Base-by-base conservation (phyloP, 2,888 invertebrate species). In the Agrotis puta region DNA sequence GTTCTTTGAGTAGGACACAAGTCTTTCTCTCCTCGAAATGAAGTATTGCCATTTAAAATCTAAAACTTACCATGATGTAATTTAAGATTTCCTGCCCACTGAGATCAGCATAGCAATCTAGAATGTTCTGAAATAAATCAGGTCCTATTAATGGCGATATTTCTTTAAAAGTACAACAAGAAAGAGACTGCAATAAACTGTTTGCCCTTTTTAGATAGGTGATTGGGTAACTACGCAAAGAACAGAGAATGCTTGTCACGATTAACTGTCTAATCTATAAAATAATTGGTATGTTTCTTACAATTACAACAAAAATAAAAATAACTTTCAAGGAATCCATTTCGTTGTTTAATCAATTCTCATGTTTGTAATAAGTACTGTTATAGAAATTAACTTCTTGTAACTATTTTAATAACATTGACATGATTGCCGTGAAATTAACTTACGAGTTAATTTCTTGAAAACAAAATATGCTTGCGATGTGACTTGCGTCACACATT, bases 101-200 rank as follows among this genome's bases (percentile, higher is more conserved):
- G 57, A 85, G 79, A 47, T 75, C 56, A 50, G 89, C 89, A 71
- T 88, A 67, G 81, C 90, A 87, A 27, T 83, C 64, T 20, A 88
- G 63, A 70, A 89, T 82, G 65, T 79, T 81, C 93, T 93, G 89
- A 47, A 90, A 90, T 63, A 47, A 56, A 77, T 5, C 0, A 7
- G 3, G 9, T 54, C 16, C 4, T 3, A 33, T 62, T 33, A 24
- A 47, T 43, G 11, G 0, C 1, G 13, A 9, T 64, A 6, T 16
- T 51, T 48, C n/a, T 16, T 3, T 20, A 20, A 3, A 62, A 39
- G 18, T 24, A 2, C 5, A 48, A 20, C 0, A 20, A 50, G 13
- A 48, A 7, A 11, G 39, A 11, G 4, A 39, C 39, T 2, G 7
- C 0, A 1, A 39, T 39, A 39, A 11, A 11, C 11, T 39, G 9